phyloP scores from a whole-genome alignment of 2,113 vertebrate species.

The Dicaeum eximium region DNA sequence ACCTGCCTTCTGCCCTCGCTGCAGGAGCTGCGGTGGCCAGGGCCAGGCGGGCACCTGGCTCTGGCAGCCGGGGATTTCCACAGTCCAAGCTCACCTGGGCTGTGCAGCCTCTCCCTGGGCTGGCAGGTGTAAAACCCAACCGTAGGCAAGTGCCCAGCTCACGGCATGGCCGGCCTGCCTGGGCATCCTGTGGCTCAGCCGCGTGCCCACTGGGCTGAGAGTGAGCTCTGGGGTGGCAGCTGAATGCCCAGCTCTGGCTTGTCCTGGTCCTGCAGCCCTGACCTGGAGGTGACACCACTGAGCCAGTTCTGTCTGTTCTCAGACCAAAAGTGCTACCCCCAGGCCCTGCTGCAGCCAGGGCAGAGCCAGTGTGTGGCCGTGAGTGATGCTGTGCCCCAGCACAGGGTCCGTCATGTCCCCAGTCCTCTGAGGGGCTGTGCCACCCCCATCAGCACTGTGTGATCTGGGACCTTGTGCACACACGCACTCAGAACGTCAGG shows the following conservation, averaged over 20 bases:
- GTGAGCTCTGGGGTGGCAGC: not conserved
- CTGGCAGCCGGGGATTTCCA: not conserved
- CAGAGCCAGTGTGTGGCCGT: not conserved
- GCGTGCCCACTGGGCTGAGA: rapidly evolving
- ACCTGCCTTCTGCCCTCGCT: rapidly evolving
- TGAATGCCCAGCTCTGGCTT: not conserved
- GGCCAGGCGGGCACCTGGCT: not conserved
- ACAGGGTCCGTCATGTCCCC: rapidly evolving
- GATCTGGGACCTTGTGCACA: not conserved
- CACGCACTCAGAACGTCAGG: not conserved
- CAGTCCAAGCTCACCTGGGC: not conserved
- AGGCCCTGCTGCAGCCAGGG: not conserved
- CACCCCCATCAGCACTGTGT: rapidly evolving
- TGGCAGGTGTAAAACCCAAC: not conserved
- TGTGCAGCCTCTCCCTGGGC: not conserved
- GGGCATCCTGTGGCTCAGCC: not conserved
- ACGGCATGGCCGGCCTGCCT: rapidly evolving
- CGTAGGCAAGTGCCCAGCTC: rapidly evolving
- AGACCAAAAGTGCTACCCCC: not conserved
- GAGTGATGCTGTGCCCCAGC: not conserved
- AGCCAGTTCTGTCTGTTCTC: not conserved
- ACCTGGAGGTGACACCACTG: not conserved
- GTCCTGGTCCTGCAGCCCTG: not conserved
- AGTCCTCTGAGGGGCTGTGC: rapidly evolving
- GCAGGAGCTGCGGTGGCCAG: not conserved